Evolutionary conservation across 1,140 invertebrate species (phyloP).

Genomic region (Danaus plexippus): DNA sequence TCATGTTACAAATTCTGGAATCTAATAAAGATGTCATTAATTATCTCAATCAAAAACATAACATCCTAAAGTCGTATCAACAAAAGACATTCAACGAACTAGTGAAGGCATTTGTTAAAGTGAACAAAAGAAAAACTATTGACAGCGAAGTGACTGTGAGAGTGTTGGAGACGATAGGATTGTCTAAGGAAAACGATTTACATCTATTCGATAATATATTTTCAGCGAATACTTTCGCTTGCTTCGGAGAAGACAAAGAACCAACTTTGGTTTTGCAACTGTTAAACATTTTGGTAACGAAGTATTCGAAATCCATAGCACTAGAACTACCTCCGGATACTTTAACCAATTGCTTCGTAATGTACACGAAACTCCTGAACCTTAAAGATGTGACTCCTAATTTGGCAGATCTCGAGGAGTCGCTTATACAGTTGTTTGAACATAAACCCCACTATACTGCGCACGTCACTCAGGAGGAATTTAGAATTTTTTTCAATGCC

Average conservation of each 20-base stretch:
- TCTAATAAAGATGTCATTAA: constrained; percentile 43
- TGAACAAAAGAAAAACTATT: constrained; percentile 50
- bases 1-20: constrained; percentile 59
- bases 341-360: constrained; percentile 39
- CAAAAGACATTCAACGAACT: constrained; percentile 62
- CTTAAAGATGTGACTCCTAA: constrained; percentile 54
- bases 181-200: constrained; percentile 47
- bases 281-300: constrained; percentile 48
- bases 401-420: constrained; percentile 69
- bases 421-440: constrained; percentile 72
- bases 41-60: constrained; percentile 44
- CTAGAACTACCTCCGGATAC: constrained; percentile 37
- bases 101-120: constrained; percentile 62
- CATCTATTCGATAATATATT: constrained; percentile 52
- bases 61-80: constrained; percentile 56
- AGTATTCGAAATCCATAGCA: constrained; percentile 43
- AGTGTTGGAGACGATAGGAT: constrained; percentile 46
- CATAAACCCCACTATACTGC: constrained; percentile 73
- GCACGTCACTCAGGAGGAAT: constrained; percentile 64
- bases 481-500: constrained; percentile 60
- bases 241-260: constrained; percentile 60
- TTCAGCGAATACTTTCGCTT: constrained; percentile 33
- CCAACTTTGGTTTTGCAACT: constrained; percentile 55
- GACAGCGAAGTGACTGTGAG: constrained; percentile 42
- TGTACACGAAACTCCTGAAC: constrained; percentile 54